Evolutionary conservation across 2,797 vertebrate genomes (phyloP).

Genomic region (Buceros bicornis): DNA sequence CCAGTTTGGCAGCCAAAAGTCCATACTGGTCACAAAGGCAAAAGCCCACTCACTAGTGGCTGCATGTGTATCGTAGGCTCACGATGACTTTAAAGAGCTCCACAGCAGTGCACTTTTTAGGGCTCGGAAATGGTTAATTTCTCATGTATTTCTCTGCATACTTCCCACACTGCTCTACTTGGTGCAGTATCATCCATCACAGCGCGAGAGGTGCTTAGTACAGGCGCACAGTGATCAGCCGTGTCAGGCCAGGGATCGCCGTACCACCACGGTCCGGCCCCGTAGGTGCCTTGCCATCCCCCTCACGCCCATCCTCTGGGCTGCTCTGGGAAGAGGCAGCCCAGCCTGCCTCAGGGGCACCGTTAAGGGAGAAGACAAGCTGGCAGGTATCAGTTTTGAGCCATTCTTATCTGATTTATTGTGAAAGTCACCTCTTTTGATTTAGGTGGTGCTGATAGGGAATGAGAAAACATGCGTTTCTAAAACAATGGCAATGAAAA

Average conservation of each 20-base stretch:
- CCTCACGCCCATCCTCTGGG: not conserved
- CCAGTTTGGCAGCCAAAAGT: not conserved
- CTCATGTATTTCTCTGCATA: slow-evolving; percentile 1
- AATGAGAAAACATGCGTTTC: slow-evolving; percentile 69
- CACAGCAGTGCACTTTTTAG: not conserved
- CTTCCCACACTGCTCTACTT: slow-evolving; percentile 11
- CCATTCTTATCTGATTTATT: slow-evolving; percentile 71
- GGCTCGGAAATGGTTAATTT: slow-evolving; percentile 31
- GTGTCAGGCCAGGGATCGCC: not conserved
- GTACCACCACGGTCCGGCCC: not conserved
- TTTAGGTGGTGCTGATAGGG: slow-evolving; percentile 66
- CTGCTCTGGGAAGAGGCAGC: slow-evolving; percentile 14
- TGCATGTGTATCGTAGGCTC: rapidly evolving
- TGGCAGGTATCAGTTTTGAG: slow-evolving; percentile 70
- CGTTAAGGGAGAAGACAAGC: slow-evolving; percentile 66
- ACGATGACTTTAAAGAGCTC: rapidly evolving
- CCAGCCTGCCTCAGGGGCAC: slow-evolving; percentile 53
- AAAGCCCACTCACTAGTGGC: not conserved
- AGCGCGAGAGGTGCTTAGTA: not conserved
- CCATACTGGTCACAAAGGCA: rapidly evolving
- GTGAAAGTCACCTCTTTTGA: slow-evolving; percentile 74
- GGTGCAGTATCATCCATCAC: slow-evolving; percentile 31
- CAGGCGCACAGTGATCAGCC: not conserved
- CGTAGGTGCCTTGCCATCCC: slow-evolving; percentile 30
- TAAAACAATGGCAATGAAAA: slow-evolving; percentile 74